Evolutionary conservation across 2,113 vertebrate genomes (phyloP), one percentile per base, ranked within the genome.

Genomic region (Macaca fascicularis): DNA sequence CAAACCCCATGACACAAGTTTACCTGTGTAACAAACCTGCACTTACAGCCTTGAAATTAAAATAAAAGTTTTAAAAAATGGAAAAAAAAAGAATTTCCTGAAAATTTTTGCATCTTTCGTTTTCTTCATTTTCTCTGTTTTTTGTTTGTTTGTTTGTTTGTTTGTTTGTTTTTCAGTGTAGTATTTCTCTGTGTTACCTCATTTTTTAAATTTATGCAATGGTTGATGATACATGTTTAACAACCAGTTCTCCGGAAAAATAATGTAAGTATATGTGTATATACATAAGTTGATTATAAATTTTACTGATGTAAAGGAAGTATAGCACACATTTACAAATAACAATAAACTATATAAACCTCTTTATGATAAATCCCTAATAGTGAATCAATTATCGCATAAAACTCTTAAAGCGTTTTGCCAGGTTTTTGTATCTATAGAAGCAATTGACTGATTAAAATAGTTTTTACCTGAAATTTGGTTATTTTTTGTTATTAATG

Each of bases 81-180:
- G 16, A 52, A 52, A 52, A 52, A 13, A 69, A 67, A 69, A 67
- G 23, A 48, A 70, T 80, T 87, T 8, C 10, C 27, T 30, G 27
- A 43, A n/a, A 75, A 64, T 32, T 35, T 81, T 61, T 13, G 9
- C 35, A 11, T 59, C 11, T 52, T n/a, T 76, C 2, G 25, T 78
- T 90, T 75, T 45, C 1, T 89, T 52, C 25, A 43, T 90, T 90
- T 70, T 32, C 12, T 9, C 25, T 70, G 27, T 78, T 8, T 13
- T 6, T 76, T 76, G 40, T 40, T 40, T 0, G 5, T 6, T 43
- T 43, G 6, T 43, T 8, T 8, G 1, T 8, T 57, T 8, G 6
- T 8, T 84, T 11, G 6, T 8, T 52, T 4, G 17, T 32, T 69
- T 78, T 45, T 38, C 3, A 4, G 9, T 55, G 22, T 30, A 14